These are phyloP conservation scores for Sarcoramphus papa DNA, from an alignment of 2,797 vertebrate species.

Conservation along the genomic window DNA sequence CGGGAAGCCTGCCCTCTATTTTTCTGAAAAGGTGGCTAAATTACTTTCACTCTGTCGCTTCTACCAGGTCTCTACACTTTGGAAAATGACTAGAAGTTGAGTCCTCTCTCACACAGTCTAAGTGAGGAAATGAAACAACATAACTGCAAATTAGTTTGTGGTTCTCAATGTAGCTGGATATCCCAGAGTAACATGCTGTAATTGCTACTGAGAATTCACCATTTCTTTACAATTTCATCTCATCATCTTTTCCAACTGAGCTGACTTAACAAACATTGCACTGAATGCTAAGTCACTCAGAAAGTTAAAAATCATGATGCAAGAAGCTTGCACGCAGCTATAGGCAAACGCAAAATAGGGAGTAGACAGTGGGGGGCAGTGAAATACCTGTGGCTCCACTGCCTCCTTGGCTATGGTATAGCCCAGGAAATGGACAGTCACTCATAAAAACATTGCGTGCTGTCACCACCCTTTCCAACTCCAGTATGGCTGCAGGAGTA, in stretches of 20 bases:
- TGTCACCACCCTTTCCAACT: background rate
- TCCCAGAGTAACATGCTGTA: background rate
- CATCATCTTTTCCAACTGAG: background rate
- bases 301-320: background rate
- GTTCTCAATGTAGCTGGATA: background rate
- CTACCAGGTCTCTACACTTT: background rate
- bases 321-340: background rate
- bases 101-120: background rate
- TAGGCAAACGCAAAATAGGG: background rate
- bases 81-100: background rate
- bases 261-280: background rate
- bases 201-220: background rate
- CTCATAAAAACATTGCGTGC: background rate
- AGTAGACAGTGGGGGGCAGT: background rate
- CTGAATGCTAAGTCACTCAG: background rate
- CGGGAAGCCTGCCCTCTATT: background rate
- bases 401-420: background rate
- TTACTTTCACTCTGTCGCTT: background rate
- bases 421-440: background rate
- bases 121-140: background rate
- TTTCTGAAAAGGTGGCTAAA: constrained; percentile 1
- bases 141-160: background rate
- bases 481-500: background rate
- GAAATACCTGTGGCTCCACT: background rate
- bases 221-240: background rate